Evolutionary conservation across 1,140 invertebrate genomes (phyloP).

Genomic region (Meteorus sp.): DNA sequence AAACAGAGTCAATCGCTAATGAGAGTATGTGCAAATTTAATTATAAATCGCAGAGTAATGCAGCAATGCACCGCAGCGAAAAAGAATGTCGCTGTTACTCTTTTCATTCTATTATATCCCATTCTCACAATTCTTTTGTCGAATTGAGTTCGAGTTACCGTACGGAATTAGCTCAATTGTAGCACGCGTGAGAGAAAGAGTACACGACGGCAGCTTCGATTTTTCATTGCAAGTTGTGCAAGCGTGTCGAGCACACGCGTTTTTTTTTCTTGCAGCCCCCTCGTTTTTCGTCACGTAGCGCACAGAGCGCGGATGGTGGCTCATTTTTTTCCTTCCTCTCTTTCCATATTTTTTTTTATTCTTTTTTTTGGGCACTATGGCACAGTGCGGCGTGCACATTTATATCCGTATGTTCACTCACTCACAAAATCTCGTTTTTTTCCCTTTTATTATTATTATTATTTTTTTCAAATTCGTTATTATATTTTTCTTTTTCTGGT

Average conservation of each 20-base stretch:
- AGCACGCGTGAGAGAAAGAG: too few relatives aligned
- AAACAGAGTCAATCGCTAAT: too few relatives aligned
- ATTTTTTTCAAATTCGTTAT: background rate
- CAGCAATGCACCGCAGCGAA: conserved; percentile 19
- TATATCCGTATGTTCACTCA: conserved; percentile 3
- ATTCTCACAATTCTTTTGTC: too few relatives aligned
- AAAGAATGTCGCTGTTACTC: conserved; percentile 20
- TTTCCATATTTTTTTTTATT: too few relatives aligned
- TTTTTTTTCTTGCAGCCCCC: conserved; percentile 5
- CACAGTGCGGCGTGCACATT: background rate
- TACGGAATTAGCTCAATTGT: conserved; percentile 28
- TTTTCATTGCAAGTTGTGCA: conserved; percentile 20
- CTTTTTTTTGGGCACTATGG: background rate
- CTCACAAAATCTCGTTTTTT: too few relatives aligned
- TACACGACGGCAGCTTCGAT: conserved; percentile 12
- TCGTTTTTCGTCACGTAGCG: conserved; percentile 5
- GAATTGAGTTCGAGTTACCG: conserved; percentile 2
- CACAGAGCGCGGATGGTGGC: conserved; percentile 3
- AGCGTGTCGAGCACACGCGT: background rate
- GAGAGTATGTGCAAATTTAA: too few relatives aligned
- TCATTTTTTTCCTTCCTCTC: too few relatives aligned
- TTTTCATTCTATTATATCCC: background rate
- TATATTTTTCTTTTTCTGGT: conserved; percentile 3
- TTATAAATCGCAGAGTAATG: background rate
- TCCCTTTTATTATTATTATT: background rate